Conservation (phyloP, 1,140 invertebrate species). For the Cyclina sinensis region DNA sequence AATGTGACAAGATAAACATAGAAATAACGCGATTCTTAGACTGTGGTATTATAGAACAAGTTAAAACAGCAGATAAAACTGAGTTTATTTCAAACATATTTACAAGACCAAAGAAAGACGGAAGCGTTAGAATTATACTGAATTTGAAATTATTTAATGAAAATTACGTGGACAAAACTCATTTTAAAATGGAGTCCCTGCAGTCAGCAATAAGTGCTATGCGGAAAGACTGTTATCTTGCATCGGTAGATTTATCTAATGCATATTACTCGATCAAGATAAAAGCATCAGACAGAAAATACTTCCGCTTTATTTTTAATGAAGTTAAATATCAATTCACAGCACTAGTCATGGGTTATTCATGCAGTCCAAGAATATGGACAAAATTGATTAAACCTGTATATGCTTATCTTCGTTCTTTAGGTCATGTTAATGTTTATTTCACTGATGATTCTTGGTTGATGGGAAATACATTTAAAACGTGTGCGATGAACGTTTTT, state of each 20-base stretch:
- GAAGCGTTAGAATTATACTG: slow-evolving; percentile 31
- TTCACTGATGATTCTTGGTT: slow-evolving; percentile 45
- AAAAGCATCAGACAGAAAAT: neutral
- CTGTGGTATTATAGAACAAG: no score
- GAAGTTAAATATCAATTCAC: slow-evolving; percentile 46
- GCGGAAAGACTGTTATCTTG: slow-evolving; percentile 49
- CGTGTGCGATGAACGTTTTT: neutral
- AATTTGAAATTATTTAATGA: slow-evolving; percentile 37
- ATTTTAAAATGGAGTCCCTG: slow-evolving; percentile 38
- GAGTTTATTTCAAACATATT: no score
- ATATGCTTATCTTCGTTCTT: slow-evolving; percentile 7
- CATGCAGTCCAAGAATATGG: no score
- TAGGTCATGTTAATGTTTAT: slow-evolving; percentile 8
- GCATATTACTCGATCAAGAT: slow-evolving; percentile 5
- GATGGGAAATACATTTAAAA: neutral
- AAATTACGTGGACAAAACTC: neutral
- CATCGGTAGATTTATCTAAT: slow-evolving; percentile 36
- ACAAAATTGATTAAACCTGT: slow-evolving; percentile 48
- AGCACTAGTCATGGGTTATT: no score
- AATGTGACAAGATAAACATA: no score
- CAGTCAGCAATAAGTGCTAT: slow-evolving; percentile 7
- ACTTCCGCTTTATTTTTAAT: slow-evolving; percentile 31
- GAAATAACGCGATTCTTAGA: no score
- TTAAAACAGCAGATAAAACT: no score
- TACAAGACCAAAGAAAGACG: no score